Percentiles rank a stretch among this genome's conserved stretches.
Evolutionary conservation across 2,797 vertebrate genomes (phyloP).

Genomic region (Cynodonichthys magdalenae): DNA sequence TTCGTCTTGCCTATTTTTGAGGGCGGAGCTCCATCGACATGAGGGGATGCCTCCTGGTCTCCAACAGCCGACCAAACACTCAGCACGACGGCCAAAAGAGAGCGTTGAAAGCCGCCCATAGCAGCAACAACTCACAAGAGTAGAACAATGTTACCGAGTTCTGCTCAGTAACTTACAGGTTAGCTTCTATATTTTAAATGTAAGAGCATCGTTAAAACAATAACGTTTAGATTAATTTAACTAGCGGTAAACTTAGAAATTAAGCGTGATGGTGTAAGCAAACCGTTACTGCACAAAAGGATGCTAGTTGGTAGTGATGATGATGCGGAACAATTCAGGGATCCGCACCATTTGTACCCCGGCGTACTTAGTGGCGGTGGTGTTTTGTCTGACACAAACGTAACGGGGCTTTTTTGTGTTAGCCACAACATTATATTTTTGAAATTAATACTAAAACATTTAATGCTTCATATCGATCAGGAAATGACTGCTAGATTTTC

Average conservation of each 20-base stretch:
- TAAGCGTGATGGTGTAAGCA: not conserved
- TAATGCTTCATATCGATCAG: no score
- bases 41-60: conserved; percentile 56
- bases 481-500: no score
- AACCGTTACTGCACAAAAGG: not conserved
- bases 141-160: not conserved
- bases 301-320: not conserved
- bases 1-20: conserved; percentile 78
- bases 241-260: not conserved
- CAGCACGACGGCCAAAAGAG: conserved; percentile 48
- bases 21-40: conserved; percentile 78
- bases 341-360: not conserved
- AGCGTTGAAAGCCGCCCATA: conserved; percentile 48
- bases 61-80: conserved; percentile 34
- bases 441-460: no score
- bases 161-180: not conserved
- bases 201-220: not conserved
- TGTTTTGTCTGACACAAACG: not conserved
- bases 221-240: not conserved
- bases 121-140: conserved; percentile 5
- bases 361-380: not conserved
- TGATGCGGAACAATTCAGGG: not conserved
- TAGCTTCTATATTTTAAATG: not conserved
- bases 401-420: no score
- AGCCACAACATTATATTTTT: no score